phyloP scores from a whole-genome alignment of 2,888 invertebrate genomes.

The Thymelicus lineola region DNA sequence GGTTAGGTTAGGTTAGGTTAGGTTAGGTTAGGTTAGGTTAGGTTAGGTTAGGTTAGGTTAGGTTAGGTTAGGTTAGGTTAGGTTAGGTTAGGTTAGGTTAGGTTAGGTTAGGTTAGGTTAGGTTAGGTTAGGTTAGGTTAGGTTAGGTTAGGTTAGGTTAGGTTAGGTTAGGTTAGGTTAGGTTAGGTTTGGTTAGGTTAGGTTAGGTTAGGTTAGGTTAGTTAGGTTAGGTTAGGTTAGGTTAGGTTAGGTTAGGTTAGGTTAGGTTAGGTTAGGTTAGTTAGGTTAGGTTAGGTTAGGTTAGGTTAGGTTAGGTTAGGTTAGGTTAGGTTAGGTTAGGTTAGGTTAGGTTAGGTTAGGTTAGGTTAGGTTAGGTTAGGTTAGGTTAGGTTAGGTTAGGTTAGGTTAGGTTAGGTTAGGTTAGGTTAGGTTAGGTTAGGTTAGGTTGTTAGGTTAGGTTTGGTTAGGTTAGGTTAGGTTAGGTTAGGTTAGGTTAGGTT shows the following conservation, averaged over 20 bases:
- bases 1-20: slow-evolving; percentile 19
- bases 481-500: no score
- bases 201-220: slow-evolving; percentile 38
- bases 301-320: slow-evolving; percentile 39
- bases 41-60: slow-evolving; percentile 36
- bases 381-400: no score
- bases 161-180: slow-evolving; percentile 43
- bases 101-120: slow-evolving; percentile 42
- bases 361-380: slow-evolving; percentile 40
- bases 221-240: slow-evolving; percentile 39
- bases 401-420: no score
- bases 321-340: slow-evolving; percentile 40
- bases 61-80: slow-evolving; percentile 35
- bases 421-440: no score
- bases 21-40: slow-evolving; percentile 37
- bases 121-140: slow-evolving; percentile 42
- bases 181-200: slow-evolving; percentile 40
- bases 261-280: slow-evolving; percentile 41
- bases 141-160: slow-evolving; percentile 40
- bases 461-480: no score
- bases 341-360: slow-evolving; percentile 39
- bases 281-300: slow-evolving; percentile 40
- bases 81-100: slow-evolving; percentile 39
- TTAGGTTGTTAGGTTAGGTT: no score
- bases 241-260: slow-evolving; percentile 37